Percentiles rank a stretch among this genome's conserved stretches.
These are phyloP conservation scores for Oryzias sinensis DNA, from an alignment of 2,797 vertebrate genomes.

Conservation along the genomic window DNA sequence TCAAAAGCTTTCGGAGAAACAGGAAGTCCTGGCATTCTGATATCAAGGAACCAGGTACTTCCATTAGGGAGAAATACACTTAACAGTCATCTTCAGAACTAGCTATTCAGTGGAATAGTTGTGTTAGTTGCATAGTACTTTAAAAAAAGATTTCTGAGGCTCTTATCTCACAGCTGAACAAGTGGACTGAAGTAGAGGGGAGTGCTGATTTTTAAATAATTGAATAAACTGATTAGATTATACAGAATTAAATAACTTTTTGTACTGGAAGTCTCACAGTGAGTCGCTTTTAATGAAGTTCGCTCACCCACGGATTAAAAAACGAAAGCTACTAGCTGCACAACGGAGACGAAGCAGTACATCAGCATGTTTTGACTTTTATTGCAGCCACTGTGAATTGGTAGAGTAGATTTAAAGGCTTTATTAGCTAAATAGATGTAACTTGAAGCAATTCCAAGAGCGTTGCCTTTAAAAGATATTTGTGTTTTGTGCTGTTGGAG, in stretches of 20 bases:
- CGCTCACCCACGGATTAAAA: conserved; percentile 5
- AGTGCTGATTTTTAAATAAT: too few relatives aligned
- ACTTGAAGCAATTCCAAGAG: conserved; percentile 46
- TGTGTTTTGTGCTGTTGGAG: conserved; percentile 29
- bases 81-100: too few relatives aligned
- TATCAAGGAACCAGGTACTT: too few relatives aligned
- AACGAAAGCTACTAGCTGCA: conserved; percentile 3
- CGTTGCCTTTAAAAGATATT: conserved; percentile 13
- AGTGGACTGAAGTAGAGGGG: too few relatives aligned
- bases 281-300: conserved; percentile 8
- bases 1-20: neutral
- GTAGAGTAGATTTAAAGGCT: conserved; percentile 25
- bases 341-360: conserved; percentile 17
- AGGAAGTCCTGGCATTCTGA: neutral
- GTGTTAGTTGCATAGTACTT: too few relatives aligned
- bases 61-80: too few relatives aligned
- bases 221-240: too few relatives aligned
- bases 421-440: conserved; percentile 37
- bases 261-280: neutral
- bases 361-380: conserved; percentile 32
- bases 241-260: too few relatives aligned
- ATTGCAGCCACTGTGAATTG: conserved; percentile 24
- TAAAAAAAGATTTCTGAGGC: too few relatives aligned
- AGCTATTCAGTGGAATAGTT: too few relatives aligned
- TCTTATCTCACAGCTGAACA: too few relatives aligned